A percentile compares a stretch with the other conserved stretches of the same genome.
These are phyloP conservation scores for Agapetus fuscipes DNA, from an alignment of 2,888 invertebrate genomes.

Conservation along the genomic window DNA sequence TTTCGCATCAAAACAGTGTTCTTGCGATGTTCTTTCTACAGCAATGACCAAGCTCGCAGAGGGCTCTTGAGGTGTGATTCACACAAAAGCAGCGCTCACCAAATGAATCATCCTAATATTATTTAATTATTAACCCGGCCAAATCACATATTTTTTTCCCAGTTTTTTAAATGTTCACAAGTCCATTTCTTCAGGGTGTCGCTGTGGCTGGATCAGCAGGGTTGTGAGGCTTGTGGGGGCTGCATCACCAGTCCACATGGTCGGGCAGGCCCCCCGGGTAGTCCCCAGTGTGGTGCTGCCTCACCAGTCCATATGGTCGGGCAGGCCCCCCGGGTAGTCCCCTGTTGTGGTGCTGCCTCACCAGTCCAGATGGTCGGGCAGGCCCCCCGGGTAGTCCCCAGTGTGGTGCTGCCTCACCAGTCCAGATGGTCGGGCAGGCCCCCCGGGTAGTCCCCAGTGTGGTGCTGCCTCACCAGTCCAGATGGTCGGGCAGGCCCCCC, in stretches of 20 bases:
- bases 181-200: too few relatives aligned
- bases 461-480: conserved; percentile 43
- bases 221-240: too few relatives aligned
- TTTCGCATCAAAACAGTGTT: too few relatives aligned
- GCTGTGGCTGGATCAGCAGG: too few relatives aligned
- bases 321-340: conserved; percentile 76
- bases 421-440: conserved; percentile 54
- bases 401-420: conserved; percentile 55
- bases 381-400: conserved; percentile 82
- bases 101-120: too few relatives aligned
- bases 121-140: too few relatives aligned
- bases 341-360: conserved; percentile 60
- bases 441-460: conserved; percentile 89
- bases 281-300: conserved; percentile 65
- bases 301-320: conserved; percentile 49
- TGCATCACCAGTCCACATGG: conserved; percentile 43
- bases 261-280: conserved; percentile 74
- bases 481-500: conserved; percentile 56
- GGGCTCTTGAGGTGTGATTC: too few relatives aligned
- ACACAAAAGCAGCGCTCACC: too few relatives aligned
- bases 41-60: too few relatives aligned
- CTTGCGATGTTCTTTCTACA: too few relatives aligned
- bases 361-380: conserved; percentile 52
- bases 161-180: too few relatives aligned
- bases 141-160: too few relatives aligned